Conservation (phyloP, 2,113 vertebrate genomes). For the Ibidorhyncha struthersii region DNA sequence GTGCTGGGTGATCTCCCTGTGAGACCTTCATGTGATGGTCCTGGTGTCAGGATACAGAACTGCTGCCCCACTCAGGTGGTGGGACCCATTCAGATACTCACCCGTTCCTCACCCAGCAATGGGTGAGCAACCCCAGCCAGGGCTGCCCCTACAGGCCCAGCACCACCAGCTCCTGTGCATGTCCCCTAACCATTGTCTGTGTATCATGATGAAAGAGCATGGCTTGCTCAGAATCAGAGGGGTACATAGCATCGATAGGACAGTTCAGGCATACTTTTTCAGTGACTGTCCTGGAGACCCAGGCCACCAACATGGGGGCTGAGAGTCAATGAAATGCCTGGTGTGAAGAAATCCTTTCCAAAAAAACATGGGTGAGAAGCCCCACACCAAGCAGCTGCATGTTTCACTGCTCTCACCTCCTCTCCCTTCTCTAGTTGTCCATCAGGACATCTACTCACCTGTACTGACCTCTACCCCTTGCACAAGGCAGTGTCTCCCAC, state of each 20-base stretch:
- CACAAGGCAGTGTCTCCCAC: background rate
- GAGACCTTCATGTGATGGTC: background rate
- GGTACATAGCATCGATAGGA: background rate
- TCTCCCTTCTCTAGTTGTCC: background rate
- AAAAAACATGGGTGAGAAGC: background rate
- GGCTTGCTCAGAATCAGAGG: background rate
- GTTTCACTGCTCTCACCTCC: background rate
- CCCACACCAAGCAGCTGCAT: background rate
- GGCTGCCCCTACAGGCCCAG: background rate
- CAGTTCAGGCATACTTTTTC: background rate
- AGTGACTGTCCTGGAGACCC: background rate
- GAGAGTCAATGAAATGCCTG: background rate
- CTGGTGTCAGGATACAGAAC: background rate
- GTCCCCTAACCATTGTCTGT: background rate
- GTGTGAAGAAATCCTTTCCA: background rate
- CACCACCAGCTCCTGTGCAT: background rate
- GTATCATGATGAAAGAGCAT: background rate
- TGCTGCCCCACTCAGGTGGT: background rate
- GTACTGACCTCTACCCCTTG: background rate
- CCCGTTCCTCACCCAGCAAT: background rate
- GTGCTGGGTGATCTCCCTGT: accelerated
- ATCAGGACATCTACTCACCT: background rate
- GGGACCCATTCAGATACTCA: background rate
- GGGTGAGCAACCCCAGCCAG: background rate
- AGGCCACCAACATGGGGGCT: background rate